These are phyloP conservation scores for Chaenogobius annularis DNA, from an alignment of 2,113 vertebrate genomes.

Conservation along the genomic window DNA sequence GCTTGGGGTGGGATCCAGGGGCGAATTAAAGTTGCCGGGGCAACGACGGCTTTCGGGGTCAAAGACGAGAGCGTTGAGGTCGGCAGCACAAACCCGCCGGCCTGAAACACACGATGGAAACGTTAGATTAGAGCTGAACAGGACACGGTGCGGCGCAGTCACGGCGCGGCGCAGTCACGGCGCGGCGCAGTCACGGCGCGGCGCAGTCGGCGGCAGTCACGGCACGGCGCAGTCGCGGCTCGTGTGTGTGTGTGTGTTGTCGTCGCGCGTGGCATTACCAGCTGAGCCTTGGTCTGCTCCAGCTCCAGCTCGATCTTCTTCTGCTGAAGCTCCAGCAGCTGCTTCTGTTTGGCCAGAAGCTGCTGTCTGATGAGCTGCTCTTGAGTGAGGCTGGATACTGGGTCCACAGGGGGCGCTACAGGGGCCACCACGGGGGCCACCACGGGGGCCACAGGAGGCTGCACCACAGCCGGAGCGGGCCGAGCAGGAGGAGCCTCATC, in stretches of 20 bases:
- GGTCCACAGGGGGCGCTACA: constrained; percentile 70
- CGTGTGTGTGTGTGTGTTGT: too few relatives aligned
- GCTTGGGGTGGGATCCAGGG: constrained; percentile 79
- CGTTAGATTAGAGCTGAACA: too few relatives aligned
- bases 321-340: constrained; percentile 97
- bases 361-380: constrained; percentile 96
- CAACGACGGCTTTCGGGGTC: constrained; percentile 60
- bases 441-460: neutral
- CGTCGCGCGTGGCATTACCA: too few relatives aligned
- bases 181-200: too few relatives aligned
- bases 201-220: too few relatives aligned
- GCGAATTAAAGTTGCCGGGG: constrained; percentile 76
- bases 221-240: too few relatives aligned
- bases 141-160: too few relatives aligned
- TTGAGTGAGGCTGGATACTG: constrained; percentile 89
- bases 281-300: constrained; percentile 96
- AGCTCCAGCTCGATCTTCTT: constrained; percentile 98
- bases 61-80: neutral
- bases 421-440: constrained; percentile 72
- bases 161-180: too few relatives aligned
- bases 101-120: constrained; percentile 41
- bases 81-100: constrained; percentile 52
- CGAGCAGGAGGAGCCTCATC: neutral
- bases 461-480: neutral
- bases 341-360: constrained; percentile 96